These are phyloP conservation scores for Octodonta nipae DNA, from an alignment of 2,888 invertebrate genomes.

Conservation along the genomic window DNA sequence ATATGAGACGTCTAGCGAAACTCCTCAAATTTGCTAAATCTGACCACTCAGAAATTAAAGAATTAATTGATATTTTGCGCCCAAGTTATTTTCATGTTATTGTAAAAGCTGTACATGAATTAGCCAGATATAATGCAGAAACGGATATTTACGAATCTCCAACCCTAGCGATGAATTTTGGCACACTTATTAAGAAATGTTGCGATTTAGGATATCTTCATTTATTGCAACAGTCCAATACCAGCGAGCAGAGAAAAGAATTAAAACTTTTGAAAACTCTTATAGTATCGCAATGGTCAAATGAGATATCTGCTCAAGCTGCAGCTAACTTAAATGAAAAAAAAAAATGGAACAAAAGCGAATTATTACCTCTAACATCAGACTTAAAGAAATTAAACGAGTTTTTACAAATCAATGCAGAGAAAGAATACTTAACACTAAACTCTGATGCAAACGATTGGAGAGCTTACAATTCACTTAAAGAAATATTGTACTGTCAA, in stretches of 20 bases:
- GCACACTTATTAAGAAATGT: slow-evolving; percentile 19
- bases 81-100: slow-evolving; percentile 3
- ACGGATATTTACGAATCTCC: slow-evolving; percentile 6
- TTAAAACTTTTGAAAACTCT: slow-evolving; percentile 17
- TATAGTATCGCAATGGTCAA: slow-evolving; percentile 18
- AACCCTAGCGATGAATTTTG: slow-evolving; percentile 8
- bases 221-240: slow-evolving; percentile 12
- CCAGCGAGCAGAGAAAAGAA: slow-evolving; percentile 11
- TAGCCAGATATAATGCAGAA: slow-evolving; percentile 5
- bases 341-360: slow-evolving; percentile 19
- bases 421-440: slow-evolving; percentile 6
- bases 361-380: slow-evolving; percentile 15
- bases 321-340: slow-evolving; percentile 15
- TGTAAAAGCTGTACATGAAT: slow-evolving; percentile 2
- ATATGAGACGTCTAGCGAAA: slow-evolving; percentile 10
- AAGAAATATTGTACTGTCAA: slow-evolving; percentile 14
- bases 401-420: slow-evolving; percentile 9
- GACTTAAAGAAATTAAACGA: slow-evolving; percentile 15
- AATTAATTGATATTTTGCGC: slow-evolving; percentile 2
- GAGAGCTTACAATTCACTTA: slow-evolving; percentile 10
- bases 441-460: slow-evolving; percentile 6
- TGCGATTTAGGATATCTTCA: slow-evolving; percentile 16
- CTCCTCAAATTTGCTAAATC: background rate
- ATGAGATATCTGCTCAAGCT: slow-evolving; percentile 19
- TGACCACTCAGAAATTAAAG: slow-evolving; percentile 1